These are phyloP conservation scores for Drosophila simulans DNA, from an alignment of 1,140 invertebrate genomes.

Conservation along the genomic window DNA sequence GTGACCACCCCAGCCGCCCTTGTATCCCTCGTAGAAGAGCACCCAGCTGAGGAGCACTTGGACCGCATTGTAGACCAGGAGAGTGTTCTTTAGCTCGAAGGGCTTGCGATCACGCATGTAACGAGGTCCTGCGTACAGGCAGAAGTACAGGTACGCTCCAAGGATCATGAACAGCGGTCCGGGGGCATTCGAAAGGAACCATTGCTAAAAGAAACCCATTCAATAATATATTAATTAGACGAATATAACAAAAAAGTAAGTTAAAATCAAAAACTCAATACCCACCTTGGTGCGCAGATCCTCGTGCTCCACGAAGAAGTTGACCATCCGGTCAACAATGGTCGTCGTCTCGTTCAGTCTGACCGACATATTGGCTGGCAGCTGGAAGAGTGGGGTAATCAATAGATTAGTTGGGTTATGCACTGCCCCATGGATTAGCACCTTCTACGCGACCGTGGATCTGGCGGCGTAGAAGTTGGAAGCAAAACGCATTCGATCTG, in stretches of 20 bases:
- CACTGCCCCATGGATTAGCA: conserved; percentile 43
- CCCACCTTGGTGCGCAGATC: conserved; percentile 79
- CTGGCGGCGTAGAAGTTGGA: conserved; percentile 6
- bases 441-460: conserved; percentile 37
- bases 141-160: conserved; percentile 91
- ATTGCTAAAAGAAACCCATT: conserved; percentile 89
- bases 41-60: conserved; percentile 91
- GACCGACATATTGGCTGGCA: conserved; percentile 64
- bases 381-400: conserved; percentile 46
- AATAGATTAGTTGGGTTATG: conserved; percentile 17
- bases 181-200: conserved; percentile 93
- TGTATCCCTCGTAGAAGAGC: conserved; percentile 89
- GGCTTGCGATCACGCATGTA: conserved; percentile 95
- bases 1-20: conserved; percentile 88
- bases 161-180: conserved; percentile 90
- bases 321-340: conserved; percentile 81
- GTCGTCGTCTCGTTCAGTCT: conserved; percentile 79
- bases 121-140: conserved; percentile 88
- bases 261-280: background rate
- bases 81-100: conserved; percentile 90
- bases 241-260: background rate
- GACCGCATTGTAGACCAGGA: conserved; percentile 92
- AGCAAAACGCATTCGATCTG: conserved; percentile 27
- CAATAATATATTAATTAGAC: too few relatives aligned
- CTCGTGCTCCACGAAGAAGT: conserved; percentile 84